phyloP scores from a whole-genome alignment of 2,797 vertebrate genomes.

The Enteromius anoplus region DNA sequence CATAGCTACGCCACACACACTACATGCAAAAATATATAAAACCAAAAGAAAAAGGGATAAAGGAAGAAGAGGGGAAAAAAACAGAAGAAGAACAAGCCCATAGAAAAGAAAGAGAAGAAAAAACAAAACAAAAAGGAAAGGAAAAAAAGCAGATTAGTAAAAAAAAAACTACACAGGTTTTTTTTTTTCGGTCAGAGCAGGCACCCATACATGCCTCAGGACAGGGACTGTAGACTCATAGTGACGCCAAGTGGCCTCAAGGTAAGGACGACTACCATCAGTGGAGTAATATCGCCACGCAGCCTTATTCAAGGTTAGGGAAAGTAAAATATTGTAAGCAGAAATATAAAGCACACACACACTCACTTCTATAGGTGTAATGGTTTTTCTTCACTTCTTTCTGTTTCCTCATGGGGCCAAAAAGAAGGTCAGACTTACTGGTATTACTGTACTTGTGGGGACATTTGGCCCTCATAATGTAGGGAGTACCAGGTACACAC shows the following conservation, averaged over 20 bases:
- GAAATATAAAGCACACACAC: conserved; percentile 7
- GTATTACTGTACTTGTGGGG: not conserved
- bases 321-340: conserved; percentile 26
- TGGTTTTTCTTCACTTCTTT: too few species aligned
- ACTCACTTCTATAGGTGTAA: not conserved
- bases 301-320: conserved; percentile 68
- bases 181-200: conserved; percentile 58
- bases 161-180: conserved; percentile 48
- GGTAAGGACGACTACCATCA: conserved; percentile 70
- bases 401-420: not conserved
- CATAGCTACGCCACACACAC: conserved; percentile 99
- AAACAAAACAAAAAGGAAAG: conserved; percentile 11
- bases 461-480: not conserved
- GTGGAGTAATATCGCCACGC: conserved; percentile 78
- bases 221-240: conserved; percentile 76
- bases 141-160: conserved; percentile 53
- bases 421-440: not conserved
- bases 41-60: conserved; percentile 57
- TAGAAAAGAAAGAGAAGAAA: conserved; percentile 14
- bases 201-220: conserved; percentile 78
- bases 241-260: conserved; percentile 75
- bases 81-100: conserved; percentile 18
- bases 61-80: not conserved
- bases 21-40: conserved; percentile 80
- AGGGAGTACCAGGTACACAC: not conserved